A percentile compares a stretch with the other conserved stretches of the same genome.
These are phyloP conservation scores for Minunthozetes semirufus DNA, from an alignment of 2,888 invertebrate genomes.

Conservation along the genomic window DNA sequence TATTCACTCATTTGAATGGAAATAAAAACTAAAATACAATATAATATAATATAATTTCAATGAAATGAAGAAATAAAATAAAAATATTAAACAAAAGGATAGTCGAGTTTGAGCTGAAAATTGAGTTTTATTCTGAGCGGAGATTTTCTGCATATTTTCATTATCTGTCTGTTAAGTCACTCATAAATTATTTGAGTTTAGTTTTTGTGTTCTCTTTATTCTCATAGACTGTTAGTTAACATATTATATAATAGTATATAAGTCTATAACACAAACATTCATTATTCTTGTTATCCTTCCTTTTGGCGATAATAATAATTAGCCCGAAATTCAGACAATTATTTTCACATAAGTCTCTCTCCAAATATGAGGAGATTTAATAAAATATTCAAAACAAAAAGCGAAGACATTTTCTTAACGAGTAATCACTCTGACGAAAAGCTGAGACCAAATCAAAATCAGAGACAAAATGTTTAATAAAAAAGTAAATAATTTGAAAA, in stretches of 20 bases:
- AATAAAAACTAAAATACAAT: no score
- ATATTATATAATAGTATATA: not conserved
- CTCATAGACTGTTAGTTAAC: not conserved
- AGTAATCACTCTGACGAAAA: no score
- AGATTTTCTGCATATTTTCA: not conserved
- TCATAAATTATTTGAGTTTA: not conserved
- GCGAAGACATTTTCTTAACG: not conserved
- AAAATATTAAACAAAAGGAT: no score
- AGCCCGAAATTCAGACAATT: slow-evolving; percentile 17
- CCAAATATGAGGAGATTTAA: not conserved
- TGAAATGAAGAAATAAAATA: no score
- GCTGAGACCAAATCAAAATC: no score
- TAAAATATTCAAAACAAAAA: not conserved
- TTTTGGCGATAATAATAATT: slow-evolving; percentile 26
- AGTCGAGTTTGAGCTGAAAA: no score
- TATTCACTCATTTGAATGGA: no score
- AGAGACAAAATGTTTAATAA: no score
- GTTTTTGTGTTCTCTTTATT: not conserved
- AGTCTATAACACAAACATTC: not conserved
- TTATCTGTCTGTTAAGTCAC: not conserved
- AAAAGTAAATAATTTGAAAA: no score
- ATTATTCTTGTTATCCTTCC: slow-evolving; percentile 21
- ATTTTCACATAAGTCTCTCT: slow-evolving; percentile 17
- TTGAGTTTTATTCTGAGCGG: no score
- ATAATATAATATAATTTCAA: no score